Percentiles rank a stretch among this genome's conserved stretches.
Conservation (phyloP, 2,888 invertebrate species). For the Sphaeridia pumilis region DNA sequence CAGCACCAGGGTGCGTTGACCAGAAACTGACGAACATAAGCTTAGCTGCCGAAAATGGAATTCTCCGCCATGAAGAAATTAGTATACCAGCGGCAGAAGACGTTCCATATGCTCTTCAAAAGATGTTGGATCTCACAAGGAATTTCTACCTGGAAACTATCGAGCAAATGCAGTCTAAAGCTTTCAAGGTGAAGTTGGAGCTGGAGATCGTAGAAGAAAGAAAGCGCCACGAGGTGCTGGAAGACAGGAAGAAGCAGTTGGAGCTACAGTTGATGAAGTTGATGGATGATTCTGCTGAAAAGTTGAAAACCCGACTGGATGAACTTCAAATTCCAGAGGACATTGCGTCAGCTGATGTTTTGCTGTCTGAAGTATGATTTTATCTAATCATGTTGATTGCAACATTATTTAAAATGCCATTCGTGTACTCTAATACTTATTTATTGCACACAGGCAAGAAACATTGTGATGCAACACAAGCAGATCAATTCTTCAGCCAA, state of each 20-base stretch:
- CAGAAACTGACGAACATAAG: slow-evolving; percentile 70
- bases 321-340: slow-evolving; percentile 52
- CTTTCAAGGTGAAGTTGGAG: slow-evolving; percentile 59
- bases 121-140: slow-evolving; percentile 71
- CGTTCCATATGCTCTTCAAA: slow-evolving; percentile 75
- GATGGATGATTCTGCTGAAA: slow-evolving; percentile 79
- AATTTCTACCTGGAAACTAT: slow-evolving; percentile 76
- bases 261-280: slow-evolving; percentile 86
- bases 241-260: slow-evolving; percentile 52
- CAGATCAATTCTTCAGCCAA: slow-evolving; percentile 80
- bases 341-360: slow-evolving; percentile 32
- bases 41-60: slow-evolving; percentile 46
- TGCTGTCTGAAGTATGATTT: slow-evolving; percentile 30
- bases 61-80: slow-evolving; percentile 56
- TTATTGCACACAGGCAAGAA: slow-evolving; percentile 33
- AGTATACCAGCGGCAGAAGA: slow-evolving; percentile 68
- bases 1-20: slow-evolving; percentile 83
- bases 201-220: slow-evolving; percentile 70
- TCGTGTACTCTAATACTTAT: no score
- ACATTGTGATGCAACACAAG: slow-evolving; percentile 84
- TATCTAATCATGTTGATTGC: not conserved
- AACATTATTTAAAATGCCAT: not conserved
- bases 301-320: slow-evolving; percentile 77
- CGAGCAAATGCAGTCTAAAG: slow-evolving; percentile 67
- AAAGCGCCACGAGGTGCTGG: slow-evolving; percentile 39